Evolutionary conservation across 2,888 invertebrate genomes (phyloP), one percentile per base, ranked within the genome.

Genomic region (Gymnocheta viridis): DNA sequence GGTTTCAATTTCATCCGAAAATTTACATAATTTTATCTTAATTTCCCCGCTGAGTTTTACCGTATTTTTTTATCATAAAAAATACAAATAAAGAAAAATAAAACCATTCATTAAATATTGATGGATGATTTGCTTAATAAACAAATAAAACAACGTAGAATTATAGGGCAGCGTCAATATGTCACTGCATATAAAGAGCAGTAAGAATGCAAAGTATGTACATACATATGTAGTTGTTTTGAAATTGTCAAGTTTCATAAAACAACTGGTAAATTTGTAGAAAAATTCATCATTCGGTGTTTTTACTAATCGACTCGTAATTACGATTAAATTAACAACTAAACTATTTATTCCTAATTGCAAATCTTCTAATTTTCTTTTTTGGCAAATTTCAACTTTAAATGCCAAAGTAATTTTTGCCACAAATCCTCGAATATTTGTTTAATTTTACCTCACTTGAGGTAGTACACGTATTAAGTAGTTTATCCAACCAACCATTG

Each of bases 61-160:
- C 10, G 38, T 22, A 10, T 66, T 51, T 51, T 38, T 58, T 38
- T 62, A 27, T 27, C 19, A 19, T 10, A 60, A 14, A 29, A 49
- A n/a, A 32, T 2, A 47, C 9, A 74, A 51, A 41, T 4, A 41
- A 22, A 27, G 29, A 22, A 47, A 35, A 22, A 73, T 62, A 70
- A 62, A 47, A 41, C 41, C 60, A 67, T 77, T 72, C 29, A 72
- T 73, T 60, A 78, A 67, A 72, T 76, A 78, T 74, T 82, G 82
- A 82, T 82, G 74, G 78, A 82, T 79, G 78, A 74, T 62, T 54
- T 79, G 6, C 69, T 73, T 35, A 67, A 24, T 3, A 14, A 12
- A 38, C 6, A 49, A 49, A 10, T 0, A 22, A 1, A 49, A 2
- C 2, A 44, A 44, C 44, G 9, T 3, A 38, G 10, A 38, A 12